These are phyloP conservation scores for Euthynnus affinis DNA, from an alignment of 2,797 vertebrate genomes.

Conservation along the genomic window DNA sequence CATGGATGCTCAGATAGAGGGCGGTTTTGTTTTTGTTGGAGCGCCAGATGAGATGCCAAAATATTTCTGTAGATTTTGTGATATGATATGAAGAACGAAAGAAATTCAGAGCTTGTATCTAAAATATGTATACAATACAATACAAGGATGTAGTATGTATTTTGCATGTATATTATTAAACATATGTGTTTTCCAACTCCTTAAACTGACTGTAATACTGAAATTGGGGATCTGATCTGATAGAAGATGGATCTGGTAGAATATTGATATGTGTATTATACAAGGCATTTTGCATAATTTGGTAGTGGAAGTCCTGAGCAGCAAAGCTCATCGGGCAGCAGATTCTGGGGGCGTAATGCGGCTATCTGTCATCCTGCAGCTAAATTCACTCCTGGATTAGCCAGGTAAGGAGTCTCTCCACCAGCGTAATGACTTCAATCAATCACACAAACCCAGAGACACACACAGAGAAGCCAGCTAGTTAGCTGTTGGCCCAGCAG, in stretches of 20 bases:
- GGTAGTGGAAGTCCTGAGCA: slow-evolving; percentile 50
- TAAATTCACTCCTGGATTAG: slow-evolving; percentile 83
- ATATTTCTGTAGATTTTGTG: background rate
- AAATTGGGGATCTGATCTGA: background rate
- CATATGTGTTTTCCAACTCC: background rate
- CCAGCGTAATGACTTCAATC: slow-evolving; percentile 84
- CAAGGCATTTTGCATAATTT: slow-evolving; percentile 65
- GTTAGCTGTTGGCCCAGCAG: slow-evolving; percentile 67
- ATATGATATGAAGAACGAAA: background rate
- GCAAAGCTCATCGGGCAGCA: slow-evolving; percentile 67
- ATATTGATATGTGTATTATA: slow-evolving; percentile 54
- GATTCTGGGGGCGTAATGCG: slow-evolving; percentile 72
- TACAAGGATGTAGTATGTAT: background rate
- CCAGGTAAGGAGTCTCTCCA: slow-evolving; percentile 83
- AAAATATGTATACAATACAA: background rate
- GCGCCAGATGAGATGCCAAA: background rate
- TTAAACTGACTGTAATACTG: background rate
- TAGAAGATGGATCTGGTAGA: slow-evolving; percentile 37
- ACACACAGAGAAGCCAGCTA: slow-evolving; percentile 46
- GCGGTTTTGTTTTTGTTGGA: slow-evolving; percentile 19
- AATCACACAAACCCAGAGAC: slow-evolving; percentile 76
- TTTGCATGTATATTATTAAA: background rate
- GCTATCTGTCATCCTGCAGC: slow-evolving; percentile 81
- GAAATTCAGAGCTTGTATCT: background rate
- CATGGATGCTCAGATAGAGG: slow-evolving; percentile 8